Evolutionary conservation across 2,113 vertebrate genomes (phyloP).

Genomic region (Mus pahari): DNA sequence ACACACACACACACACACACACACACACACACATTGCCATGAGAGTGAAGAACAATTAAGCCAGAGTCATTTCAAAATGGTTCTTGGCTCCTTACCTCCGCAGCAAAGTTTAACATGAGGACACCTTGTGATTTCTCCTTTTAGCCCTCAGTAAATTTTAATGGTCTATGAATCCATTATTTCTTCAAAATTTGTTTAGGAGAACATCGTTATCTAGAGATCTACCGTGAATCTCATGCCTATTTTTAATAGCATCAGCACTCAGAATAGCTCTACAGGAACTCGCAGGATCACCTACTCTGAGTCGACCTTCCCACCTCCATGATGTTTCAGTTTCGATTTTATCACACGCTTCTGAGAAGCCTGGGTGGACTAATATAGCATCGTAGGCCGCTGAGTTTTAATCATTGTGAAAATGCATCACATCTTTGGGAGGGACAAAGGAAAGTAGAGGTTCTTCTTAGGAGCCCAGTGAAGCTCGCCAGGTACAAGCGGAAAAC

Average conservation of each 20-base stretch:
- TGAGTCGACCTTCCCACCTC: conserved; percentile 55
- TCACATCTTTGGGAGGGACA: neutral
- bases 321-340: conserved; percentile 72
- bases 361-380: conserved; percentile 69
- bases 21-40: neutral
- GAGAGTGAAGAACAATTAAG: neutral
- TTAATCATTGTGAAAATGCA: conserved; percentile 73
- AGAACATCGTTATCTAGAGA: conserved; percentile 13
- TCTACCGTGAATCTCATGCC: neutral
- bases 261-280: neutral
- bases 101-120: conserved; percentile 4
- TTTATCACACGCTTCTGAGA: conserved; percentile 76
- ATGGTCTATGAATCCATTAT: neutral
- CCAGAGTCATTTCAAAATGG: conserved; percentile 28
- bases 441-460: neutral
- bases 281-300: neutral
- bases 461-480: neutral
- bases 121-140: neutral
- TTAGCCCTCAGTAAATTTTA: conserved; percentile 38
- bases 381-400: conserved; percentile 60
- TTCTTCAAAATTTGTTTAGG: neutral
- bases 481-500: neutral
- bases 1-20: neutral
- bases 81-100: neutral
- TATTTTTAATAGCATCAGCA: conserved; percentile 25